phyloP scores from a whole-genome alignment of 2,797 vertebrate genomes.

The Tympanoctomys barrerae region DNA sequence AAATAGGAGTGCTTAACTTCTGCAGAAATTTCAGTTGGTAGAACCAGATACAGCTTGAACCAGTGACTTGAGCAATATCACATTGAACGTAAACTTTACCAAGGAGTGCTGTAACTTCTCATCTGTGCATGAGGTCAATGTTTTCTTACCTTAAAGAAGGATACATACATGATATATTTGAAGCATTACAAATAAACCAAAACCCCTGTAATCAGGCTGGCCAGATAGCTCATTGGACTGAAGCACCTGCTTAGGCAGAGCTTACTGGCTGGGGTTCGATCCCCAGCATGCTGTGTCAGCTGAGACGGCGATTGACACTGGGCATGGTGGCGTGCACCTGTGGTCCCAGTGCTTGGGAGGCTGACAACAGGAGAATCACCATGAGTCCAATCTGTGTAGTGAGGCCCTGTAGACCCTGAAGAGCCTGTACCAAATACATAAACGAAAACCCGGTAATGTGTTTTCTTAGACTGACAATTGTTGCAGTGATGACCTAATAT shows the following conservation, averaged over 20 bases:
- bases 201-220: too few relatives aligned
- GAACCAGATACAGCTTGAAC: neutral
- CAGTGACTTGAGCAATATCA: neutral
- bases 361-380: too few relatives aligned
- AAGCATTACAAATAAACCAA: conserved; percentile 25
- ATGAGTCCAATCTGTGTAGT: too few relatives aligned
- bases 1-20: neutral
- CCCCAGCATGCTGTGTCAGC: too few relatives aligned
- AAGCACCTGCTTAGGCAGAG: too few relatives aligned
- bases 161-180: conserved; percentile 51
- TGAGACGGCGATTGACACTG: too few relatives aligned
- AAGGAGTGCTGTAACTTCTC: conserved; percentile 5
- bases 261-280: too few relatives aligned
- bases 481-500: neutral
- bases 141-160: conserved; percentile 36
- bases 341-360: too few relatives aligned
- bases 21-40: neutral
- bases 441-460: neutral
- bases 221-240: too few relatives aligned
- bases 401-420: too few relatives aligned
- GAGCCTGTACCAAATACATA: too few relatives aligned
- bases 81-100: neutral
- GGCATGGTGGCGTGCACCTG: too few relatives aligned
- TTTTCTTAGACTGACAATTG: conserved; percentile 26
- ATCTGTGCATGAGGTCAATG: neutral